Evolutionary conservation across 2,888 invertebrate species (phyloP), one percentile per base, ranked within the genome.

Genomic region (Hylaea fasciaria): DNA sequence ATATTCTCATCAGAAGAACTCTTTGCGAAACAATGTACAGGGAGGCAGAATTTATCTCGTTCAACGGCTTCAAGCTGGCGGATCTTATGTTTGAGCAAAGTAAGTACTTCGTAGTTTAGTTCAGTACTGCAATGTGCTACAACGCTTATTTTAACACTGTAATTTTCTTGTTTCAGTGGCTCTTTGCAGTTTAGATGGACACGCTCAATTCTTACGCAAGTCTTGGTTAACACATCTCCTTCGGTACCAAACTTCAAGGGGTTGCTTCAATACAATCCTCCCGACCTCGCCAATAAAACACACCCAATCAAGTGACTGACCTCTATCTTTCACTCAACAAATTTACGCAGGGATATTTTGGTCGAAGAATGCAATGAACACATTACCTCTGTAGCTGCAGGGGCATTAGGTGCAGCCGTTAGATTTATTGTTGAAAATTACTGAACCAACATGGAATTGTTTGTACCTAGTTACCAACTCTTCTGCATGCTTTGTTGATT

Each of bases 41-140:
- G 13, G 85, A 86, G 61, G 74, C 73, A 0, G 63, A 75, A 28
- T 82, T 73, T 60, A 83, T 82, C 7, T 74, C 72, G 0, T 8
- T 9, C 0, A 70, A 79, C 46, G 60, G 66, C 2, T 82, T 72
- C 48, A 28, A 41, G 14, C 4, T 65, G 2, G 60, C 69, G 0
- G 85, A 86, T 61, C 69, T 87, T 14, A 53, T 86, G 29, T 55
- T 82, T 60, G 86, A 86, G 72, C 74, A 81, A 29, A 80, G 87
- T 86, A 74, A 77, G 81, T 22, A 5, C n/a, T n/a, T n/a, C n/a
- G n/a, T n/a, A n/a, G 22, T 22, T 22, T 22, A 22, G 22, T 22
- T 2, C 22, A 22, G 22, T 5, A 22, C 5, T 3, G 22, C 22
- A 2, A 22, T 5, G 5, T 22, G 22, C 5, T 3, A 22, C 3